Base-by-base conservation (phyloP, 2,888 invertebrate genomes). In the Melieria omissa region DNA sequence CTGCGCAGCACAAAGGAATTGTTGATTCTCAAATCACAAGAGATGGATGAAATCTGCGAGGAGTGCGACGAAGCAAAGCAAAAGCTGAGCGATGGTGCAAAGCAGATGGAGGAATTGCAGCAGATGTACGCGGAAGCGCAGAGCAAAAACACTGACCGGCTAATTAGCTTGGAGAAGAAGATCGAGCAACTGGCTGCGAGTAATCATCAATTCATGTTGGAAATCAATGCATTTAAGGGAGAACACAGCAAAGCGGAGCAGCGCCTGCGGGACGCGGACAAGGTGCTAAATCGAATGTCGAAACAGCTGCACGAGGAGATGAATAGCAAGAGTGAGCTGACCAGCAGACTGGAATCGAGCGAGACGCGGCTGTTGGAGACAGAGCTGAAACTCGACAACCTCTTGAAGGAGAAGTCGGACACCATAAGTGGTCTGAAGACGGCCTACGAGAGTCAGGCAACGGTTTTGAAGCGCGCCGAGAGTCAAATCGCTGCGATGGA, bases 211-310 rank as follows among this genome's bases (percentile, higher is more conserved):
- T 63, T 79, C 7, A 42, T 71, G 0, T 42, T 63, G 3, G 79
- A 79, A 70, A 78, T 78, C 12, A 72, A 74, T 12, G 57, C 52
- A 0, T 78, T 75, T 65, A 78, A 77, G 47, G 57, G 72, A 4
- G 75, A 76, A 46, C 76, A 77, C 10, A n/a, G 42, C 4, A 72
- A 68, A 45, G 73, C 72, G 45, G 76, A 74, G 7, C 8, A 57
- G 3, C 67, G 72, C 5, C 44, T 78, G 3, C 10, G 72, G 6
- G 65, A 76, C 46, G 78, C 78, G 7, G 76, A 78, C 16, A 65
- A 70, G 12, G 74, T 75, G 5, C 41, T 78, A 12, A 66, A 68
- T 1, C 72, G 75, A 41, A 55, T 76, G 41, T 60, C 74, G 6
- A 73, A 55, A 3, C 62, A 73, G 42, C 69, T 76, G 7, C 65